phyloP scores from a whole-genome alignment of 2,888 invertebrate species.

The Leistus spinibarbis region DNA sequence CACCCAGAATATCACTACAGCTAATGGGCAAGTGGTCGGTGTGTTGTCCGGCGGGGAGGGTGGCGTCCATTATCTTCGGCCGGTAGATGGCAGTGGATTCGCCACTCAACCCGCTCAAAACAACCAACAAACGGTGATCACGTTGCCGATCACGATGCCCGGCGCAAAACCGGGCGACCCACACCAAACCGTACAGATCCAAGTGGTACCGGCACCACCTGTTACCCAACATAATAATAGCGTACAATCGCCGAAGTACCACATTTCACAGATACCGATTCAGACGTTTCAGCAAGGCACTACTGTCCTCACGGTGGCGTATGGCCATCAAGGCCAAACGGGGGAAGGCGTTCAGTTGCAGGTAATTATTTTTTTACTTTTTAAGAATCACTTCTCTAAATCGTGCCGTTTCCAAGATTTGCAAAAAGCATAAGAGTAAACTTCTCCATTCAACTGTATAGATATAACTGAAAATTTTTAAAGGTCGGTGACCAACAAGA shows the following conservation, averaged over 20 bases:
- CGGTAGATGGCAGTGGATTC: conserved; percentile 62
- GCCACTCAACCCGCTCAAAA: conserved; percentile 53
- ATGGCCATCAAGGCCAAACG: conserved; percentile 63
- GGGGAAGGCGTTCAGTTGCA: conserved; percentile 54
- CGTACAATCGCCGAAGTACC: conserved; percentile 72
- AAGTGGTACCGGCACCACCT: conserved; percentile 59
- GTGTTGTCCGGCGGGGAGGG: conserved; percentile 73
- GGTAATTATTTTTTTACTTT: background rate
- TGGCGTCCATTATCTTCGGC: conserved; percentile 76
- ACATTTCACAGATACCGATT: conserved; percentile 74
- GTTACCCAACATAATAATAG: conserved; percentile 51
- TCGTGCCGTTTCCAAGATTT: background rate
- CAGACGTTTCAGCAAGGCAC: conserved; percentile 76
- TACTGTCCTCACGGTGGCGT: conserved; percentile 77
- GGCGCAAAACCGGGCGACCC: conserved; percentile 77
- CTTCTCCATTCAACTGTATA: background rate
- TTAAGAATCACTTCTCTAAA: background rate
- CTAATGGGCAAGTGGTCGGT: conserved; percentile 73
- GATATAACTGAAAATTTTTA: conserved; percentile 4
- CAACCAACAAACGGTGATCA: conserved; percentile 66
- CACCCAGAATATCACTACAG: conserved; percentile 71
- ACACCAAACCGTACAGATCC: conserved; percentile 79
- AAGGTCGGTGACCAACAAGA: conserved; percentile 58
- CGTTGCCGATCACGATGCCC: conserved; percentile 79
- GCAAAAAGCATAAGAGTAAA: background rate